Percentiles rank a stretch among this genome's conserved stretches.
Evolutionary conservation across 2,888 invertebrate genomes (phyloP).

Genomic region (Scelioninae gen. 1): DNA sequence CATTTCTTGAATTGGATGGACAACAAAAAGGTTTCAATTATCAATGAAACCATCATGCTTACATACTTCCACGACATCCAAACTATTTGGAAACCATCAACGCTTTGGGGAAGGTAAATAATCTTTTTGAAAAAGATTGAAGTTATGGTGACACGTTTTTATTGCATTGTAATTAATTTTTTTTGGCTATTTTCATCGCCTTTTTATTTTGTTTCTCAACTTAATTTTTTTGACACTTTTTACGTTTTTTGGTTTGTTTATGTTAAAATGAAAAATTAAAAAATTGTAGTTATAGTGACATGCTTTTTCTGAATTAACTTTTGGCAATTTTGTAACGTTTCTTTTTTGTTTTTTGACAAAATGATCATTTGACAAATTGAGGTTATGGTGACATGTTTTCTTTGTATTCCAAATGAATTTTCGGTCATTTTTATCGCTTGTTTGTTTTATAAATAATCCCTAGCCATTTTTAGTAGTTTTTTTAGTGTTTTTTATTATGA

Average conservation of each 20-base stretch:
- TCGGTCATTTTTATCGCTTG: background rate
- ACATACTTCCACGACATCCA: slow-evolving; percentile 23
- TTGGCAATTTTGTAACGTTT: too few relatives aligned
- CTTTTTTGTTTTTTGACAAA: too few relatives aligned
- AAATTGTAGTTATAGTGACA: too few relatives aligned
- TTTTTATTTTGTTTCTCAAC: background rate
- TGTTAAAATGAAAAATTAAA: too few relatives aligned
- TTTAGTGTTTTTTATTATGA: background rate
- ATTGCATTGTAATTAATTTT: background rate
- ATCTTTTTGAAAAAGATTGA: background rate
- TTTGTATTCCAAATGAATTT: background rate
- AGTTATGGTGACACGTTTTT: slow-evolving; percentile 7
- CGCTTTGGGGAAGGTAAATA: slow-evolving; percentile 19
- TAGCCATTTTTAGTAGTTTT: slow-evolving; percentile 1
- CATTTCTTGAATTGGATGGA: slow-evolving; percentile 27
- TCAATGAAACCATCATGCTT: slow-evolving; percentile 23
- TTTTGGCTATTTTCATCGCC: background rate
- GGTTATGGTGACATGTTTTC: slow-evolving; percentile 4
- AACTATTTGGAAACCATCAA: slow-evolving; percentile 24
- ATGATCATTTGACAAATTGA: background rate
- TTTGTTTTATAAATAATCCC: slow-evolving; percentile 3
- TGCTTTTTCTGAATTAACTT: too few relatives aligned
- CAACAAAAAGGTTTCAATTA: slow-evolving; percentile 10
- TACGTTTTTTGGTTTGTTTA: too few relatives aligned
- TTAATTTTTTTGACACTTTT: too few relatives aligned